Evolutionary conservation across 2,113 vertebrate species (phyloP), one percentile per base, ranked within the genome.

Genomic region (Melanotaenia duboulayi): DNA sequence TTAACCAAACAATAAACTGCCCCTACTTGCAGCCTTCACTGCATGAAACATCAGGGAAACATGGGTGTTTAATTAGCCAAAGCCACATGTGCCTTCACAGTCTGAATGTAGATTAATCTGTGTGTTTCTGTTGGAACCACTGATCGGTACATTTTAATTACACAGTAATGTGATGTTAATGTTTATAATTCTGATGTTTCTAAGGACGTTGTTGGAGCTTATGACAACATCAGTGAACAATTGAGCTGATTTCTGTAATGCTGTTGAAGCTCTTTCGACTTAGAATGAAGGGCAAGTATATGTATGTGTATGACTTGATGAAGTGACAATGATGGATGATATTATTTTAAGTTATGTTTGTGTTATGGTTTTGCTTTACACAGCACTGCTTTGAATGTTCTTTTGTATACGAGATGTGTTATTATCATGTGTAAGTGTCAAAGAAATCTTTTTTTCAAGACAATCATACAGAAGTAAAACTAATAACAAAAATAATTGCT

Each of bases 261-360:
- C 48, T 75, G 35, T 59, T 60, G 78, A 70, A 54, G 46, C n/a
- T 69, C 72, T 59, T 35, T 65, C 52, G 51, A 61, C 44, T 67
- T 11, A 37, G n/a, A 9, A 65, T 13, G 73, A 76, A 83, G 71
- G 68, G 54, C 50, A 51, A 54, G 44, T 82, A 60, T 75, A 35
- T 65, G 56, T 66, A 48, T 74, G 54, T 71, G 32, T 84, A 44
- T 78, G 83, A 81, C 75, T 56, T 46, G 71, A 58, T 74, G 60
- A 63, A 37, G 37, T 28, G 22, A 58, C 70, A 49, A 55, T 65
- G 68, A 83, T 80, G 57, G 76, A 82, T 24, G 76, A 61, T 87
- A 57, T 78, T 79, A 63, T 86, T 76, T 79, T 87, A 89, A 87
- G 48, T 89, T 87, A 85, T 83, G 79, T 88, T 50, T 75, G 87